Percentiles rank a stretch among this genome's conserved stretches.
Conservation (phyloP, 2,888 invertebrate genomes). For the Dinocampus coccinellae region DNA sequence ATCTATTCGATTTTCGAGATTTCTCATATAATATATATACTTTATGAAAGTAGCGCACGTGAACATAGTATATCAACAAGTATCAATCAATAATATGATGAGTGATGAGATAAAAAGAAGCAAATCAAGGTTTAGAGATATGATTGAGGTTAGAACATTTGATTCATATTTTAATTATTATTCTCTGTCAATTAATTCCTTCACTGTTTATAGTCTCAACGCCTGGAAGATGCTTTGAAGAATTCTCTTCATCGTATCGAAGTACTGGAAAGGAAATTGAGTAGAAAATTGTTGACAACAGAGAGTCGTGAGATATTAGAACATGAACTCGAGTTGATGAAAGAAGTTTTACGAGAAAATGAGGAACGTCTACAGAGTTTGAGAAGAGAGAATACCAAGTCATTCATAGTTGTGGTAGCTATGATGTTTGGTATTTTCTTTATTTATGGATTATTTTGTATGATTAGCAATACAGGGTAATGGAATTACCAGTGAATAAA, state of each 20-base stretch:
- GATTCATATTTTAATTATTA: background rate
- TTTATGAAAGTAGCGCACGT: too few relatives aligned
- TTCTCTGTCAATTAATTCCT: slow-evolving; percentile 1
- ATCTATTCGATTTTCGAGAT: too few relatives aligned
- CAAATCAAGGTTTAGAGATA: slow-evolving; percentile 39
- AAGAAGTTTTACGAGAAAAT: slow-evolving; percentile 54
- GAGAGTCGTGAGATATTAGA: slow-evolving; percentile 60
- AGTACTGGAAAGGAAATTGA: slow-evolving; percentile 56
- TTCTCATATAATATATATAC: too few relatives aligned
- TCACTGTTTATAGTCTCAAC: slow-evolving; percentile 54
- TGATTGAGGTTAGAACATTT: slow-evolving; percentile 46
- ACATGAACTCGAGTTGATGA: slow-evolving; percentile 57
- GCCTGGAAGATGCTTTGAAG: slow-evolving; percentile 56
- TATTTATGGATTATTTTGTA: slow-evolving; percentile 55
- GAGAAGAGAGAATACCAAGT: slow-evolving; percentile 58
- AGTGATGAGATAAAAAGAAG: too few relatives aligned
- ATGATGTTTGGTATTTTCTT: slow-evolving; percentile 57
- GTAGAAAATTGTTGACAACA: slow-evolving; percentile 50
- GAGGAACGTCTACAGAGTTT: slow-evolving; percentile 54
- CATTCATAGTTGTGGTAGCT: slow-evolving; percentile 58
- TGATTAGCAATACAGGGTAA: slow-evolving; percentile 47
- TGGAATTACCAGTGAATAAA: background rate
- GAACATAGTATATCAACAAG: too few relatives aligned
- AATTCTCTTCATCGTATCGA: slow-evolving; percentile 55
- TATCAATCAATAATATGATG: too few relatives aligned